Percentiles rank a stretch among this genome's conserved stretches.
Evolutionary conservation across 2,113 vertebrate genomes (phyloP).

Genomic region (Tragelaphus scriptus): DNA sequence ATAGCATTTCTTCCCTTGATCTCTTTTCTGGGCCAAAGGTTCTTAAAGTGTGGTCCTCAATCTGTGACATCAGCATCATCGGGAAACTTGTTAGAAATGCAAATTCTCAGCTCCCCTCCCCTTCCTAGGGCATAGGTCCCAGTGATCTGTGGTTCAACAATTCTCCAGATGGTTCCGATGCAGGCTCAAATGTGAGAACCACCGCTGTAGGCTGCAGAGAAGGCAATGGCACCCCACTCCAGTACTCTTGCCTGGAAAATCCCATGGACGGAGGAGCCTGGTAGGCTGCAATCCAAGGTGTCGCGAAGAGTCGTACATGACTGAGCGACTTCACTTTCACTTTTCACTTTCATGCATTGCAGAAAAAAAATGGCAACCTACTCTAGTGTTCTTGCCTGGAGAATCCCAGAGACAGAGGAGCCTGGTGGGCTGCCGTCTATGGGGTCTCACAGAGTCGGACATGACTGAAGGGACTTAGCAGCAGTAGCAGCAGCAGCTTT

Average conservation of each 20-base stretch:
- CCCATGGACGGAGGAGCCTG: no score
- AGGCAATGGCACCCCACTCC: no score
- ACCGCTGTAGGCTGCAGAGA: background rate
- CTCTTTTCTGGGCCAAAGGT: background rate
- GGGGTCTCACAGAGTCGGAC: accelerated
- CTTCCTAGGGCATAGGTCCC: background rate
- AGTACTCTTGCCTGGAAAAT: no score
- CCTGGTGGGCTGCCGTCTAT: no score
- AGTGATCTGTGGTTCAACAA: background rate
- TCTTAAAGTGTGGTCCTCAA: background rate
- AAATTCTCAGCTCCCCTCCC: background rate
- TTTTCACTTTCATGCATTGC: no score
- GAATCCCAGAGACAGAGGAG: no score
- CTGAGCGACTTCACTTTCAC: no score
- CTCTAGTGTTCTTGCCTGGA: no score
- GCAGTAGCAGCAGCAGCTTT: background rate
- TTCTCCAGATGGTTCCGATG: background rate
- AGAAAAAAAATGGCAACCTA: no score
- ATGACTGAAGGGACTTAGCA: no score
- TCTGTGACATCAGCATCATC: background rate
- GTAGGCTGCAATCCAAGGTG: no score
- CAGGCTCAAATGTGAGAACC: background rate
- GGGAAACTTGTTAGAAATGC: background rate
- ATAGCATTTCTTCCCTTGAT: background rate
- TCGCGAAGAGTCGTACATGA: no score